Percentiles rank a stretch among this genome's conserved stretches.
These are phyloP conservation scores for Philaenus spumarius DNA, from an alignment of 1,140 invertebrate genomes.

Conservation along the genomic window DNA sequence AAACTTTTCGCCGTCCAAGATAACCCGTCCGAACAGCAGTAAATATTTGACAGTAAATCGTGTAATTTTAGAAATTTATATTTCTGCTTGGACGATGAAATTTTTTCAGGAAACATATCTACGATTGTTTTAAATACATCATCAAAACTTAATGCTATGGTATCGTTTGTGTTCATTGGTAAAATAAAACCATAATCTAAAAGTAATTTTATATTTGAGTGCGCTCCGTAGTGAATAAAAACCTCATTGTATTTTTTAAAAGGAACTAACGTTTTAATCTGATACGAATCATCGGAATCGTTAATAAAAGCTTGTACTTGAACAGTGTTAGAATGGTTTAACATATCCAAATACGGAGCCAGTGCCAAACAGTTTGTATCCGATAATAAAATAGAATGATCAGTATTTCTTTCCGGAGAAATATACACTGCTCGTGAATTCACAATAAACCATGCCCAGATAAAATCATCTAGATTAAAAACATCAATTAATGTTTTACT, in stretches of 20 bases:
- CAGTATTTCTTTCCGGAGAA: constrained; percentile 22
- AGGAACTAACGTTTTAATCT: constrained; percentile 26
- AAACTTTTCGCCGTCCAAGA: constrained; percentile 45
- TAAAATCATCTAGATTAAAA: constrained; percentile 31
- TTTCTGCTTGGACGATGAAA: constrained; percentile 35
- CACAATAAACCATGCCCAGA: constrained; percentile 49
- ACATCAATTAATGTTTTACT: constrained; percentile 16
- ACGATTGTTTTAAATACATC: constrained; percentile 22
- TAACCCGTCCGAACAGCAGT: constrained; percentile 46
- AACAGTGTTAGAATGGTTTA: constrained; percentile 47
- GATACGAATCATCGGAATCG: constrained; percentile 24
- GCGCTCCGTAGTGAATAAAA: constrained; percentile 34
- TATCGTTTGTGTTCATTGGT: constrained; percentile 28
- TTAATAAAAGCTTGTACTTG: constrained; percentile 27
- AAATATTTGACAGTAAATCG: constrained; percentile 44
- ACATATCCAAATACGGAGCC: constrained; percentile 55
- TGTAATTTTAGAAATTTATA: constrained; percentile 46
- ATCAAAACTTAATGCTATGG: constrained; percentile 21
- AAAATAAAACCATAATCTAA: constrained; percentile 34
- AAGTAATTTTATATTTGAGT: constrained; percentile 31
- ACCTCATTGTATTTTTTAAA: constrained; percentile 31
- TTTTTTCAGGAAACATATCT: constrained; percentile 24
- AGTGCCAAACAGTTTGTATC: constrained; percentile 44
- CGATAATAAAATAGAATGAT: constrained; percentile 21
- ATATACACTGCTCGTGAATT: constrained; percentile 51